These are phyloP conservation scores for Spisula solida DNA, from an alignment of 2,888 invertebrate genomes.

Conservation along the genomic window DNA sequence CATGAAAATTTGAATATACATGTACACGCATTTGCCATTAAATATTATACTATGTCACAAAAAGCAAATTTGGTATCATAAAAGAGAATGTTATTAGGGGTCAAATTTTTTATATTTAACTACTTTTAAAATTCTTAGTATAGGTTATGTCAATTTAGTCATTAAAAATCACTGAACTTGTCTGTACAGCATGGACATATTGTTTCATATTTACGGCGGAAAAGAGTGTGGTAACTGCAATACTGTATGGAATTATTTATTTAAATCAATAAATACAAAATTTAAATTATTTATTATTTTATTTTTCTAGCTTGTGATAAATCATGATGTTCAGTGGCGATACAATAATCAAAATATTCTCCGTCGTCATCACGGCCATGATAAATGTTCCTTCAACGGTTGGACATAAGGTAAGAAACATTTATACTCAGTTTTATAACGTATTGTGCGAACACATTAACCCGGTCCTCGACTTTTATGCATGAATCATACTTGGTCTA, in stretches of 20 bases:
- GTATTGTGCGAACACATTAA: background rate
- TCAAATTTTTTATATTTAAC: too few species aligned
- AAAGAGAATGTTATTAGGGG: too few species aligned
- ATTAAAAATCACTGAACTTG: too few species aligned
- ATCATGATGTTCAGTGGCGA: background rate
- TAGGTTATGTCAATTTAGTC: too few species aligned
- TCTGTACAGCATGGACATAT: too few species aligned
- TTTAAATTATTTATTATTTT: background rate
- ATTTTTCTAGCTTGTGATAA: conserved; percentile 8
- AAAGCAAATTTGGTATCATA: too few species aligned
- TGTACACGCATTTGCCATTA: too few species aligned
- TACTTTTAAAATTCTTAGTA: too few species aligned
- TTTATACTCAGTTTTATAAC: background rate
- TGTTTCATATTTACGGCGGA: too few species aligned
- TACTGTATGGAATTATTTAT: background rate
- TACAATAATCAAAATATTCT: background rate
- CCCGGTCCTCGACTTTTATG: background rate
- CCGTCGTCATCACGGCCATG: background rate
- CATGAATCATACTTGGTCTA: too few species aligned
- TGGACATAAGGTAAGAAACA: background rate
- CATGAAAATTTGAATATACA: too few species aligned
- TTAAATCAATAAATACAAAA: background rate
- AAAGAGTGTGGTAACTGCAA: background rate
- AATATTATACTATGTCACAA: too few species aligned
- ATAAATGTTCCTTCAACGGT: background rate